Evolutionary conservation across 2,113 vertebrate genomes (phyloP).

Genomic region (Tympanuchus pallidicinctus): DNA sequence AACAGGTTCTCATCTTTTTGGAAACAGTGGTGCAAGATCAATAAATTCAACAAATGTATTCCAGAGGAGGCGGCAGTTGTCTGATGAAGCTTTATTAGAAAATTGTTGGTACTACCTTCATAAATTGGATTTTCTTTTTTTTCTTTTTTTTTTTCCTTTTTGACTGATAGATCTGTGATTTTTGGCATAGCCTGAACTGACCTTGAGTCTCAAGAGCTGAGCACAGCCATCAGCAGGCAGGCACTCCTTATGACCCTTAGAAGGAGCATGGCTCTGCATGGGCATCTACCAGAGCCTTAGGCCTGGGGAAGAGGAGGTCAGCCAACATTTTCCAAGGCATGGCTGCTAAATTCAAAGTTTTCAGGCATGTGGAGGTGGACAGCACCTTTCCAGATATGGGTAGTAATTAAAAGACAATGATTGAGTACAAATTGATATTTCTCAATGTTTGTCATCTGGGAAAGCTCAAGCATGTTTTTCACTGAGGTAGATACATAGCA

Average conservation of each 20-base stretch:
- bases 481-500: background rate
- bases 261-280: background rate
- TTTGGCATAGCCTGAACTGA: background rate
- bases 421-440: background rate
- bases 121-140: background rate
- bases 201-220: background rate
- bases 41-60: background rate
- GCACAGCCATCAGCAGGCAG: accelerated
- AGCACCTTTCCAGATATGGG: accelerated
- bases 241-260: background rate
- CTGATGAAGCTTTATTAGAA: background rate
- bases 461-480: background rate
- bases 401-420: background rate
- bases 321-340: background rate
- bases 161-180: background rate
- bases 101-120: background rate
- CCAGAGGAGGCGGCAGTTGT: background rate
- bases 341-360: background rate
- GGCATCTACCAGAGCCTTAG: background rate
- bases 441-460: accelerated
- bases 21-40: background rate
- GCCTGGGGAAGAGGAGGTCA: background rate
- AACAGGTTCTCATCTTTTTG: background rate
- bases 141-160: background rate
- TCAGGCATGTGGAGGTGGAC: background rate